phyloP scores from a whole-genome alignment of 2,113 vertebrate genomes.

The Sprattus sprattus region DNA sequence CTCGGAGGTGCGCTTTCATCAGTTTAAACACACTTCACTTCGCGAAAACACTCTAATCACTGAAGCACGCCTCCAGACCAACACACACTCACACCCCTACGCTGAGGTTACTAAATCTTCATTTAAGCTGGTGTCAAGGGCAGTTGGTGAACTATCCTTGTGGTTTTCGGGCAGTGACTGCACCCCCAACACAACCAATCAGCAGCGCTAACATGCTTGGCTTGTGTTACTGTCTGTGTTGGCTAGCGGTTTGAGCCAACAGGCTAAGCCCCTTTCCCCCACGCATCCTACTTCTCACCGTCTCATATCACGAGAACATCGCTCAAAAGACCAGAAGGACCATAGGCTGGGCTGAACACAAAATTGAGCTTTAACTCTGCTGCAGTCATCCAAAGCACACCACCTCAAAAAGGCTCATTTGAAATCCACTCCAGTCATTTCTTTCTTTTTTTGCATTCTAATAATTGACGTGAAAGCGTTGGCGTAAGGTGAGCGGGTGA shows the following conservation, averaged over 20 bases:
- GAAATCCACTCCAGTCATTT: background rate
- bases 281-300: conserved; percentile 56
- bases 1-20: conserved; percentile 42
- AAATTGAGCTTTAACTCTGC: background rate
- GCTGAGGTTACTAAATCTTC: background rate
- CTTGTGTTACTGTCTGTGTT: conserved; percentile 28
- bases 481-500: conserved; percentile 2
- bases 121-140: background rate
- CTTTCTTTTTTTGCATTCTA: too few species aligned
- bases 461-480: conserved; percentile 1
- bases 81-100: background rate
- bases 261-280: conserved; percentile 36
- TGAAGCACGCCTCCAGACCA: conserved; percentile 26
- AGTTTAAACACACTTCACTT: conserved; percentile 38
- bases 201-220: conserved; percentile 26
- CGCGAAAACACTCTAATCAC: conserved; percentile 30
- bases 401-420: background rate
- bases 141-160: background rate
- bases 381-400: background rate
- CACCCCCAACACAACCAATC: too few species aligned
- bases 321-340: conserved; percentile 41
- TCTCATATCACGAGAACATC: conserved; percentile 59
- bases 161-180: background rate
- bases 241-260: conserved; percentile 33
- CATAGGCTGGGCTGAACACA: background rate